These are phyloP conservation scores for Phyllostomus discolor DNA, from an alignment of 2,113 vertebrate genomes.

Conservation along the genomic window DNA sequence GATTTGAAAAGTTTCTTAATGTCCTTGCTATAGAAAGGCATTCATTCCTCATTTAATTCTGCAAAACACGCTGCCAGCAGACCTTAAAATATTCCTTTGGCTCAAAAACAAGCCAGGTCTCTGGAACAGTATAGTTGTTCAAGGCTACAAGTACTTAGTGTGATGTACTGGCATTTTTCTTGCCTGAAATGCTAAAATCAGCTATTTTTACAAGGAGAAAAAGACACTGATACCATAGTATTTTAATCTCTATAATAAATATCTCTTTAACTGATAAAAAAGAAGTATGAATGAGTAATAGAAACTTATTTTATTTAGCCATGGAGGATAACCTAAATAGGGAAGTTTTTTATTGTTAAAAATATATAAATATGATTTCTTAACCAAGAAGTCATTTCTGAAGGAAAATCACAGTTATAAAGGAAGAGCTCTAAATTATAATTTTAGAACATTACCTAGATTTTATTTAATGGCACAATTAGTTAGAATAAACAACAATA, in stretches of 20 bases:
- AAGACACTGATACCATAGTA: background rate
- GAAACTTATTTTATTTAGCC: background rate
- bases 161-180: background rate
- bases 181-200: background rate
- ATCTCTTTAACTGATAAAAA: background rate
- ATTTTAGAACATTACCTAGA: constrained; percentile 37
- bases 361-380: background rate
- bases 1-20: background rate
- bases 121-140: background rate
- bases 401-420: constrained; percentile 41
- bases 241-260: background rate
- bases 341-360: background rate
- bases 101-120: background rate
- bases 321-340: background rate
- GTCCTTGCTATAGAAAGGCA: background rate
- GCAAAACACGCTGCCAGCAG: background rate
- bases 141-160: background rate
- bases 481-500: constrained; percentile 39
- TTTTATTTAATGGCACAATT: constrained; percentile 52
- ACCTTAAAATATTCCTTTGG: background rate
- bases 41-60: background rate
- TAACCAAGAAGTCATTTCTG: constrained; percentile 17
- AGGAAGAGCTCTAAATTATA: constrained; percentile 62
- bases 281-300: background rate
- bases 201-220: background rate